phyloP scores from a whole-genome alignment of 64 coral and sea anemone species.

The Anthopleura sola region DNA sequence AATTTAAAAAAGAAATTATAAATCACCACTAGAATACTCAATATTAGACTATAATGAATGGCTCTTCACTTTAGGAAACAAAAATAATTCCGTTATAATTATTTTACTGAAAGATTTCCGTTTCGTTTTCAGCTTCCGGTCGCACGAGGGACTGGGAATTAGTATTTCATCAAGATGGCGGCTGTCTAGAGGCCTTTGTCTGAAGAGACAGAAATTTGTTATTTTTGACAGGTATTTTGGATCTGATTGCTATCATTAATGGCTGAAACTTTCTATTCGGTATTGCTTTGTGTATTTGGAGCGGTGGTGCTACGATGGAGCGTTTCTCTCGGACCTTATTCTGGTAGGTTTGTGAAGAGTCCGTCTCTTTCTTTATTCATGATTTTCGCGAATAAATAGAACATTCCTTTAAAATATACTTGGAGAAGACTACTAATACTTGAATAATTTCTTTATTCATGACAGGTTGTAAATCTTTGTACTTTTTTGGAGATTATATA shows the following conservation, averaged over 20 bases:
- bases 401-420: background rate
- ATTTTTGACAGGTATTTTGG: background rate
- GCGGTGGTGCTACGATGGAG: constrained; percentile 72
- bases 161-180: background rate
- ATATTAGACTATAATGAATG: background rate
- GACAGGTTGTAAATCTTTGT: background rate
- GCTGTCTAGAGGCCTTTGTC: background rate
- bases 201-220: background rate
- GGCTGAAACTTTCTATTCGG: constrained; percentile 80
- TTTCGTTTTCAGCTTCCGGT: constrained; percentile 2
- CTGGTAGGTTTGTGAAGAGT: constrained; percentile 46
- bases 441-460: background rate
- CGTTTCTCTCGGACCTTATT: constrained; percentile 88
- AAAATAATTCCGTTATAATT: background rate
- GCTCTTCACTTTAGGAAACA: background rate
- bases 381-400: background rate
- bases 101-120: background rate
- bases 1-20: background rate
- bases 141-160: background rate
- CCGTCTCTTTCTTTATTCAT: too few species aligned
- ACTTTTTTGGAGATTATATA: too few species aligned
- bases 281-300: constrained; percentile 59
- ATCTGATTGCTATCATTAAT: constrained; percentile 18
- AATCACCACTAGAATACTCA: background rate
- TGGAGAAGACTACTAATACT: background rate